Evolutionary conservation across 2,797 vertebrate species (phyloP), one percentile per base, ranked within the genome.

Genomic region (Sebastes iracundus): DNA sequence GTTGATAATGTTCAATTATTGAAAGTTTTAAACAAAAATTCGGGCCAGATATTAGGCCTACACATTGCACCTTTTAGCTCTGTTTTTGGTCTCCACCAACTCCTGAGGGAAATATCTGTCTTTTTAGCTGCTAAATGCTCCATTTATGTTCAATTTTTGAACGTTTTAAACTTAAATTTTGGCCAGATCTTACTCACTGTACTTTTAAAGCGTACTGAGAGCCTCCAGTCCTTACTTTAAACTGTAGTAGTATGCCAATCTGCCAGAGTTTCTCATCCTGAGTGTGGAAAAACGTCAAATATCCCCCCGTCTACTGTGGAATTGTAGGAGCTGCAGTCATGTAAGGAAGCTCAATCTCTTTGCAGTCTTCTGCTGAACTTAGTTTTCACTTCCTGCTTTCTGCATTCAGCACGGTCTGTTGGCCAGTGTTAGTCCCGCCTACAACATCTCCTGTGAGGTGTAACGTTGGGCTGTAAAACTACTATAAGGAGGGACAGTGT

Each of bases 261-360:
- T 74, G 38, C 38, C 33, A 2, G 64, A 75, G 61, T 42, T 67
- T 68, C 30, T 71, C 56, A 74, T 7, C 63, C 46, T 76, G 28
- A 32, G 63, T 32, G 42, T 69, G n/a, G 25, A 79, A 33, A 79
- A 62, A 75, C 2, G 3, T 56, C 55, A 66, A 42, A 60, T 27
- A 33, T n/a, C 10, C 35, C 22, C 23, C 20, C 2, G 0, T 52
- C n/a, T 49, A 38, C 60, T 53, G 76, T 74, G 61, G 64, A 55
- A 64, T 1, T 72, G 35, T 72, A 27, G 20, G 53, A 84, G 25
- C 25, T 82, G 73, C 65, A 81, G 78, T 75, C 53, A 9, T 60
- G 18, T 46, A 62, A 38, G 71, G 71, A 86, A 82, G 27, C 13
- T 53, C 60, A 42, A 13, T 77, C 7, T 63, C 14, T 28, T 33